These are phyloP conservation scores for Darevskia nairensis DNA, from an alignment of 2,797 vertebrate genomes.

Conservation along the genomic window DNA sequence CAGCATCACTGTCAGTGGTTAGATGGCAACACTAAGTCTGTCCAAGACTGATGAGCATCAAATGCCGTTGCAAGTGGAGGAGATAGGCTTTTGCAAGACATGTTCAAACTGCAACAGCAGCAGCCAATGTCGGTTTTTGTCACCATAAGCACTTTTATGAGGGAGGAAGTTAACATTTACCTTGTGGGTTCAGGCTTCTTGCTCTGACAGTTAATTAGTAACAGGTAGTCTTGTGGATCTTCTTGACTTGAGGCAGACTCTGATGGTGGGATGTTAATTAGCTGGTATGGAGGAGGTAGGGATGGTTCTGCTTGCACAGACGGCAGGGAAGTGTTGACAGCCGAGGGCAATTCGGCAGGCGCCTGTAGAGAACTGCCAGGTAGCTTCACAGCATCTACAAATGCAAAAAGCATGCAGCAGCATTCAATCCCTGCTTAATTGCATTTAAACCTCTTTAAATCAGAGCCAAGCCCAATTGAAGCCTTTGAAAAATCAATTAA, in stretches of 20 bases:
- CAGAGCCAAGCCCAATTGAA: neutral
- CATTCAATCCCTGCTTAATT: neutral
- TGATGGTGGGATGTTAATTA: constrained; percentile 88
- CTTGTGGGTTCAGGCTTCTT: constrained; percentile 95
- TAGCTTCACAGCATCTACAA: constrained; percentile 89
- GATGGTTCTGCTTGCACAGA: constrained; percentile 78
- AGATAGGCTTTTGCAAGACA: accelerated
- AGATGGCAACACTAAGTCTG: neutral
- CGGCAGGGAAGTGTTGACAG: constrained; percentile 74
- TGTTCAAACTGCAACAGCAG: neutral
- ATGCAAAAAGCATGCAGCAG: constrained; percentile 24
- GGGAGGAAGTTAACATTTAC: constrained; percentile 72
- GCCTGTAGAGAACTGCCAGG: constrained; percentile 82
- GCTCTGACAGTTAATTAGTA: constrained; percentile 97
- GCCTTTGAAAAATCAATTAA: neutral
- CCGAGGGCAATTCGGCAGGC: constrained; percentile 85
- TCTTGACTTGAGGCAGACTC: constrained; percentile 91
- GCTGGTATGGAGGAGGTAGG: constrained; percentile 93
- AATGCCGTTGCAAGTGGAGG: neutral
- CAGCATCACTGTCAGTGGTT: neutral
- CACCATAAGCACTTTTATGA: neutral
- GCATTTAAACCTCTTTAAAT: neutral
- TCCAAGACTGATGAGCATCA: neutral
- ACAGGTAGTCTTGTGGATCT: constrained; percentile 97
- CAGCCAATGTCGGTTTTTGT: neutral